These are phyloP conservation scores for Nasonia oneida DNA, from an alignment of 2,888 invertebrate species.

Conservation along the genomic window DNA sequence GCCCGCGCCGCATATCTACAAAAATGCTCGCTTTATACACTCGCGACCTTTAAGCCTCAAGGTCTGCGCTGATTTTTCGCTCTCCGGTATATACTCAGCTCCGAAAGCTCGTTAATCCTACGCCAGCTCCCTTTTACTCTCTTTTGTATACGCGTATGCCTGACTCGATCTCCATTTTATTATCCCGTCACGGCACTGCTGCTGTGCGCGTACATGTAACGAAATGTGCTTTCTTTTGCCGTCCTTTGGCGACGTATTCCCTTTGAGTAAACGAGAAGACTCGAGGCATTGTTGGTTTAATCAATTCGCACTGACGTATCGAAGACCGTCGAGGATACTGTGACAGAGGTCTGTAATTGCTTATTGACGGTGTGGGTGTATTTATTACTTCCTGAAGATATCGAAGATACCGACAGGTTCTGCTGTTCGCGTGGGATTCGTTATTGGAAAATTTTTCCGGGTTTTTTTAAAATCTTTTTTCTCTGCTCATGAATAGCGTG, in stretches of 20 bases:
- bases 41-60: conserved; percentile 4
- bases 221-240: conserved; percentile 23
- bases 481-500: too few species aligned
- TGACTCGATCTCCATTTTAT: conserved; percentile 42
- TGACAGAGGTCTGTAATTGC: not conserved
- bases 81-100: not conserved
- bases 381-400: not conserved
- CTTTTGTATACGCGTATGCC: not conserved
- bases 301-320: not conserved
- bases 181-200: conserved; percentile 33
- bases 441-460: too few species aligned
- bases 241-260: not conserved
- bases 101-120: conserved; percentile 30
- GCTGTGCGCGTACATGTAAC: not conserved
- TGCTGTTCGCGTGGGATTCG: too few species aligned
- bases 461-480: too few species aligned
- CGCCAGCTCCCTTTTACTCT: conserved; percentile 23
- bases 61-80: conserved; percentile 1
- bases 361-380: not conserved
- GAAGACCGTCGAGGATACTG: not conserved
- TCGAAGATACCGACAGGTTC: not conserved
- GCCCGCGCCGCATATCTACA: not conserved
- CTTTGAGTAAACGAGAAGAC: not conserved
- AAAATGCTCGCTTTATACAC: conserved; percentile 17
- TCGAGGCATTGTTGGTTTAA: conserved; percentile 15